Evolutionary conservation across 2,888 invertebrate genomes (phyloP).

Genomic region (Helobdella robusta): DNA sequence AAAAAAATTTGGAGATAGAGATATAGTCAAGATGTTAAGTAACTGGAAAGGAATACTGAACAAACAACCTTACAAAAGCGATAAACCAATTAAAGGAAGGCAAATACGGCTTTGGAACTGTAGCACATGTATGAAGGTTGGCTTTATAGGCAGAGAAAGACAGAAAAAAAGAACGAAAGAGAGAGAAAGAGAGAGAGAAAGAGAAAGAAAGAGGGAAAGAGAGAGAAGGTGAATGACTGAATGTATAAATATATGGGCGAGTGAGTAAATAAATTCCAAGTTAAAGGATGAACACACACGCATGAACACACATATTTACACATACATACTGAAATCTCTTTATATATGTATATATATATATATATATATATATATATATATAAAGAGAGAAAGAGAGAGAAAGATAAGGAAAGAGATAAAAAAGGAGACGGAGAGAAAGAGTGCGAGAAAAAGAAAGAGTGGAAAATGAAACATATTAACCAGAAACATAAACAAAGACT

Average conservation of each 20-base stretch:
- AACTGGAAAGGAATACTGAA: too few relatives aligned
- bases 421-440: neutral
- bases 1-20: neutral
- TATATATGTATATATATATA: too few relatives aligned
- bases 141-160: neutral
- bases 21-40: too few relatives aligned
- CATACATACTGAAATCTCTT: too few relatives aligned
- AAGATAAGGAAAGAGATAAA: neutral
- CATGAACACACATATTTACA: too few relatives aligned
- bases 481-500: neutral
- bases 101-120: neutral
- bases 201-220: constrained; percentile 1
- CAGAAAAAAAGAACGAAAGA: neutral
- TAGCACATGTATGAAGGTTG: neutral
- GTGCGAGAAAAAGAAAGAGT: neutral
- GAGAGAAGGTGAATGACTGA: neutral
- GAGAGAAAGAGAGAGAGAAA: neutral
- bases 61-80: too few relatives aligned
- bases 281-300: too few relatives aligned
- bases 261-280: neutral
- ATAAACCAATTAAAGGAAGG: too few relatives aligned
- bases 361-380: too few relatives aligned
- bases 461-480: neutral
- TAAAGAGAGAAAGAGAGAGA: neutral
- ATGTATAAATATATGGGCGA: neutral